Conservation (phyloP, 2,888 invertebrate genomes). For the Argyresthia albistria region DNA sequence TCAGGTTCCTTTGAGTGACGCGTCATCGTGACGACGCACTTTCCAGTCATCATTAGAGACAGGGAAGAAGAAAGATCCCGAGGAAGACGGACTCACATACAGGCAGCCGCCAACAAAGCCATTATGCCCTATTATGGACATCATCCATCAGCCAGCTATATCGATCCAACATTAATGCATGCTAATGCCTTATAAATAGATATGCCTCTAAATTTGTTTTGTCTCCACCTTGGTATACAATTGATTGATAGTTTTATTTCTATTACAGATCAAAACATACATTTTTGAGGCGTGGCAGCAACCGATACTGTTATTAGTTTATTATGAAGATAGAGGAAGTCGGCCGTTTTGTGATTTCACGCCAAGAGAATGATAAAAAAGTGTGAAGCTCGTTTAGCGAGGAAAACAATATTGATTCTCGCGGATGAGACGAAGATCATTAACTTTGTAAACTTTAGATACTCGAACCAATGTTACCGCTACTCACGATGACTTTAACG, state of each 20-base stretch:
- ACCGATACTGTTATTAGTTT: conserved; percentile 4
- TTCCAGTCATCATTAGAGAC: conserved; percentile 56
- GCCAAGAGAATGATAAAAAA: conserved; percentile 36
- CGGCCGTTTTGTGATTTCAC: conserved; percentile 56
- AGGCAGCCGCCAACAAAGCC: conserved; percentile 65
- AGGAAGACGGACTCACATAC: conserved; percentile 44
- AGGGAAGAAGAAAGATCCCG: conserved; percentile 41
- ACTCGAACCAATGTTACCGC: neutral
- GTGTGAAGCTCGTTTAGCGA: conserved; percentile 29
- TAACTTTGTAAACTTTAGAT: neutral
- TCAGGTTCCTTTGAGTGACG: conserved; percentile 44
- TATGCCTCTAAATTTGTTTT: conserved; percentile 56
- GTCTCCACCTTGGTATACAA: conserved; percentile 61
- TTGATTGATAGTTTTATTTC: conserved; percentile 60
- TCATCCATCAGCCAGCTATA: conserved; percentile 67
- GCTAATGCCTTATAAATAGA: conserved; percentile 70
- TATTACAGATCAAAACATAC: conserved; percentile 45
- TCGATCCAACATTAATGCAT: conserved; percentile 68
- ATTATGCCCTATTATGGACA: conserved; percentile 68
- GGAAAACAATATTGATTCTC: conserved; percentile 5
- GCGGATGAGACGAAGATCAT: neutral
- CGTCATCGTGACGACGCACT: conserved; percentile 55
- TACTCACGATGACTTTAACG: neutral
- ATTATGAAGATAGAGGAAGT: conserved; percentile 41
- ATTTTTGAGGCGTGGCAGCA: conserved; percentile 57